A percentile compares a stretch with the other conserved stretches of the same genome.
Conservation (phyloP, 35 echinoderm and acorn worm genomes). For the Holothuria glaberrima region DNA sequence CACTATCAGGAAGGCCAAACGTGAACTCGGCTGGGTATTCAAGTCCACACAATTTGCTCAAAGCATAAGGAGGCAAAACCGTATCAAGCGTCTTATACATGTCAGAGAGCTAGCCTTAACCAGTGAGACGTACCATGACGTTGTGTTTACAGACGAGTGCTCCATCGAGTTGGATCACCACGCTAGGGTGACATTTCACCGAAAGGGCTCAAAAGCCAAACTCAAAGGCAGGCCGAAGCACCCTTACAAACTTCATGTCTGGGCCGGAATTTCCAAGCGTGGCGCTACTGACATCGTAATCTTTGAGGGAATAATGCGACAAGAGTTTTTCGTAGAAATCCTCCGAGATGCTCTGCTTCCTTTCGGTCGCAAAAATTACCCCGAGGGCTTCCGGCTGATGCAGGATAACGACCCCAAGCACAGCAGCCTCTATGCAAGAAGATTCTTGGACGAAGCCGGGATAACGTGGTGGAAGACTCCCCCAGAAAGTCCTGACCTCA, state of each 20-base stretch:
- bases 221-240: conserved; percentile 9
- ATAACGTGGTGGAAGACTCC: conserved; percentile 73
- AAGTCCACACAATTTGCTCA: background rate
- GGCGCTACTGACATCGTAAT: conserved; percentile 45
- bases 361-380: conserved; percentile 37
- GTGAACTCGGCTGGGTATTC: conserved; percentile 15
- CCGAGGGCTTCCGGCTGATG: conserved; percentile 48
- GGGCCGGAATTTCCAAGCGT: conserved; percentile 55
- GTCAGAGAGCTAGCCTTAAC: background rate
- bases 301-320: conserved; percentile 54
- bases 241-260: conserved; percentile 55
- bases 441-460: conserved; percentile 38
- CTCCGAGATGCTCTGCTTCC: conserved; percentile 41
- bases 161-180: conserved; percentile 28
- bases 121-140: conserved; percentile 20
- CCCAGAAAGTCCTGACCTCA: conserved; percentile 64
- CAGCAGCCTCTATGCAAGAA: background rate
- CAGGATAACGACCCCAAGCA: conserved; percentile 75
- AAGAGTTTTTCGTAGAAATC: conserved; percentile 57
- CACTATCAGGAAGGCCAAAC: background rate
- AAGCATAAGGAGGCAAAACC: conserved; percentile 1
- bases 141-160: conserved; percentile 50
- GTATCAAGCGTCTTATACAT: conserved; percentile 1
- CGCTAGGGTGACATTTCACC: background rate
- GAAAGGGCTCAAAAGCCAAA: background rate